Evolutionary conservation across 2,888 invertebrate genomes (phyloP), one percentile per base, ranked within the genome.

Genomic region (Drosophila demipolita): DNA sequence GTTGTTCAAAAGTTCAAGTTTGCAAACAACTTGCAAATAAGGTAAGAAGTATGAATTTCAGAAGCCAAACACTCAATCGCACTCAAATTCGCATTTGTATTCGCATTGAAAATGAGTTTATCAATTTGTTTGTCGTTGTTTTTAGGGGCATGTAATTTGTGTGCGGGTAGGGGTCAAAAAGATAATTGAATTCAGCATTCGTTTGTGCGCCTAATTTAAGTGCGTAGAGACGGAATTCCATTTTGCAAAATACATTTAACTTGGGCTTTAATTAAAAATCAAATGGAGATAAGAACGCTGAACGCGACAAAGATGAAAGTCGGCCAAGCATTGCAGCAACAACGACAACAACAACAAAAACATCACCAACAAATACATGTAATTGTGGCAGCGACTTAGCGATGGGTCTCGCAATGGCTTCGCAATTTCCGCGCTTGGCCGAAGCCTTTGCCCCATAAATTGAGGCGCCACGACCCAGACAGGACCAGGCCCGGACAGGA

Each of bases 181-280:
- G 71, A 82, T 87, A 84, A 84, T 84, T 84, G 87, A 83, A 84
- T 80, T 82, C 61, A 57, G 69, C 58, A 68, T 75, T 82, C 75
- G 71, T 65, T 71, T 77, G 73, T 57, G 66, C 35, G 75, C 69
- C 73, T 75, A 81, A 87, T 85, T 83, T 77, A 80, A 73, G 86
- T 73, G 82, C 66, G 70, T 71, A 69, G 73, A 85, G 75, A 82
- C 73, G 73, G 60, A 87, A 85, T 80, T 85, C 72, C 77, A 83
- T 79, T 85, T 77, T 63, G 71, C 59, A 66, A 85, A 83, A 74
- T 76, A 78, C 76, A 83, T 85, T 85, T 73, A 62, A 62, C 75
- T 60, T 60, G 62, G 9, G 73, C 73, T 88, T 86, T 87, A 85
- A 85, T 85, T 85, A 87, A 87, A 85, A 85, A 85, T 87, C 86